Evolutionary conservation across 1,140 invertebrate species (phyloP).

Genomic region (Odontomachus brunneus): DNA sequence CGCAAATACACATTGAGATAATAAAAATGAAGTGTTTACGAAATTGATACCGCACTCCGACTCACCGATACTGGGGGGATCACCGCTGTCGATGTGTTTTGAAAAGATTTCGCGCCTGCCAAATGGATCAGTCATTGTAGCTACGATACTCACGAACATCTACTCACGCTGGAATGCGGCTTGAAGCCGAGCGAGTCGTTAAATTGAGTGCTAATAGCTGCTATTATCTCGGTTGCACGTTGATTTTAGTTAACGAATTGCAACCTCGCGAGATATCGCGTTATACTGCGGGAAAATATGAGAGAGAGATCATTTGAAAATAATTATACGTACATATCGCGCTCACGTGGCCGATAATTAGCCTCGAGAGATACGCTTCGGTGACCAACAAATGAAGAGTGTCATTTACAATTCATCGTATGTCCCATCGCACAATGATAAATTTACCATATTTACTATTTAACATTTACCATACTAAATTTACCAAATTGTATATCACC

Average conservation of each 20-base stretch:
- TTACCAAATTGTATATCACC: too few species aligned
- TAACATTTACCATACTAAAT: too few species aligned
- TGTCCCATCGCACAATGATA: not conserved
- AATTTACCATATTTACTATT: too few species aligned
- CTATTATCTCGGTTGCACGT: not conserved
- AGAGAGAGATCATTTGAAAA: not conserved
- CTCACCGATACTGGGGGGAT: too few species aligned
- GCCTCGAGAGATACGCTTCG: not conserved
- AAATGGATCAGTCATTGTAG: too few species aligned
- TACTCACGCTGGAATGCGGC: not conserved
- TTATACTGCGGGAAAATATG: conserved; percentile 25
- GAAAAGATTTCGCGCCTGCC: too few species aligned
- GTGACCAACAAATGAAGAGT: not conserved
- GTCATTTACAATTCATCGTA: conserved; percentile 1
- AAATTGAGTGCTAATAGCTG: conserved; percentile 21
- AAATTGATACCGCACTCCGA: too few species aligned
- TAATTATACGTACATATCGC: not conserved
- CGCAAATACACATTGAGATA: too few species aligned
- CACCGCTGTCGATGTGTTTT: too few species aligned
- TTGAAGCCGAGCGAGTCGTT: not conserved
- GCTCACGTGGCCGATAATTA: conserved; percentile 23
- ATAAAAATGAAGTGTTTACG: too few species aligned
- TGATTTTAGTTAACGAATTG: conserved; percentile 15
- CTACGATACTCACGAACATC: not conserved
- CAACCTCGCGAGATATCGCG: not conserved